A percentile compares a stretch with the other conserved stretches of the same genome.
These are phyloP conservation scores for Yponomeuta plumbellus DNA, from an alignment of 2,888 invertebrate genomes.

Conservation along the genomic window DNA sequence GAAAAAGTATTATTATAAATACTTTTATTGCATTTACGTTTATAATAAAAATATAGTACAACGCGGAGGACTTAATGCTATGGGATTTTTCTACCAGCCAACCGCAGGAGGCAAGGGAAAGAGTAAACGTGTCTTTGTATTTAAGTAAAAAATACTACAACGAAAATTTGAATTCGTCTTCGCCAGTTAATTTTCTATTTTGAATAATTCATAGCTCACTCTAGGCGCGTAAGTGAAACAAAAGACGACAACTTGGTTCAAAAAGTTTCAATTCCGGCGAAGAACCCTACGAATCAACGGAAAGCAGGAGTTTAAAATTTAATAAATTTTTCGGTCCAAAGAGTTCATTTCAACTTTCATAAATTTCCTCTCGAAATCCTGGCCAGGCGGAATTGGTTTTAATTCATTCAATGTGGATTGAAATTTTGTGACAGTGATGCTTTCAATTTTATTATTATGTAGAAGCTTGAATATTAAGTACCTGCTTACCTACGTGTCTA, in stretches of 20 bases:
- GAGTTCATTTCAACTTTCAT: not conserved
- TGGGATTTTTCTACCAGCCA: too few species aligned
- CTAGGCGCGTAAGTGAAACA: not conserved
- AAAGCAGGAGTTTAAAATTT: constrained; percentile 1
- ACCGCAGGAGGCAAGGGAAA: too few species aligned
- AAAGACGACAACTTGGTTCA: not conserved
- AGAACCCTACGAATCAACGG: not conserved
- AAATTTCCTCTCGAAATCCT: not conserved
- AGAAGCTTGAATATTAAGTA: too few species aligned
- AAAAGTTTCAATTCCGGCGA: not conserved
- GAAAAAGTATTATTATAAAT: too few species aligned
- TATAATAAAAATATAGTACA: too few species aligned
- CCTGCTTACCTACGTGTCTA: too few species aligned
- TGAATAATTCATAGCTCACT: not conserved
- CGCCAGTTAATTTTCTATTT: not conserved
- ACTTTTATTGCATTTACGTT: too few species aligned
- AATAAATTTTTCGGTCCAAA: not conserved
- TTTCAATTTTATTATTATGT: not conserved
- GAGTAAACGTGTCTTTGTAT: too few species aligned
- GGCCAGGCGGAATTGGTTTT: not conserved
- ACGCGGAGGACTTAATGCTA: too few species aligned
- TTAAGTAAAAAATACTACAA: too few species aligned
- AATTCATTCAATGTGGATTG: not conserved
- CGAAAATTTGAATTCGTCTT: not conserved
- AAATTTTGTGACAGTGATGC: not conserved